Evolutionary conservation across 2,888 invertebrate genomes (phyloP), one percentile per base, ranked within the genome.

Genomic region (Nomada goodeniana): DNA sequence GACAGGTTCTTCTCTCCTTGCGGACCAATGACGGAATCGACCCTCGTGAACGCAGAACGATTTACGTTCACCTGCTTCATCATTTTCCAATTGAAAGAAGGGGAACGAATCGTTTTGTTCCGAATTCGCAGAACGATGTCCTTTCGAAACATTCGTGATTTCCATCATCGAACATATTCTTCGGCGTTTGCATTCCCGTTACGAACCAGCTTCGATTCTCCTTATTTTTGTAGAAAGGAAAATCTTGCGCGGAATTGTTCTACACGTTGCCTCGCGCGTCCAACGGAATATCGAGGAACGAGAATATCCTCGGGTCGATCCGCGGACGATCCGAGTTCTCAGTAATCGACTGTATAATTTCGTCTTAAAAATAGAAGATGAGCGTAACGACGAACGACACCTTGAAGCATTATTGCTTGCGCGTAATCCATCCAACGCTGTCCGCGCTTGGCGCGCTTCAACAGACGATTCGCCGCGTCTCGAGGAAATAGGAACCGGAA

Each of bases 351-450:
- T 9, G 50, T 18, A 26, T 50, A 64, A 50, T 13, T n/a, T 42
- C 7, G 5, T 2, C 64, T 26, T 69, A 69, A 69, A 69, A 69
- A 69, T 69, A 69, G 68, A 69, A 57, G 57, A 13, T 69, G 44
- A 69, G 57, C 57, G 26, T 44, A 44, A 57, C 18, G 57, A 57
- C 57, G n/a, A 69, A 57, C 57, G 26, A 57, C 55, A 57, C 68
- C 68, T 69, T 57, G 68, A 69, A 57, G 3, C 57, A 15, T 26
- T 57, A 57, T 42, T 29, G n/a, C 64, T 2, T 18, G 26, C 2
- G 4, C 23, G 26, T 26, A 26, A 65, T 26, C 2, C n/a, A 18
- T 5, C 26, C 10, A 29, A 36, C 7, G 7, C 7, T 36, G 7
- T 36, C 36, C 1, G 5, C 5, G 36, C 36, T 36, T 36, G 7